phyloP scores from a whole-genome alignment of 2,113 vertebrate species.

The Rutilus rutilus region DNA sequence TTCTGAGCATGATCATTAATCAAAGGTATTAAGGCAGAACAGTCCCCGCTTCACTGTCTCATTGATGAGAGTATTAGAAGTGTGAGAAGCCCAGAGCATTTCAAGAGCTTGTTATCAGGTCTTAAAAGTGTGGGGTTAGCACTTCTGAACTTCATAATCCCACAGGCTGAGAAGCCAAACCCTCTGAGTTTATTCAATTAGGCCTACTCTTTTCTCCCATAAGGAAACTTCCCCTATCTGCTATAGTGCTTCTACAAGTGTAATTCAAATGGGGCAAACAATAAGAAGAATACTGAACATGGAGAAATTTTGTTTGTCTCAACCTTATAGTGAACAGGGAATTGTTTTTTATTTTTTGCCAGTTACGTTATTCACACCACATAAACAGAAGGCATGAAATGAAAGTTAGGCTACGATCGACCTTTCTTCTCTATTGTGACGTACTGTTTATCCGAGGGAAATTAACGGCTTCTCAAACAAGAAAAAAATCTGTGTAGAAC shows the following conservation, averaged over 20 bases:
- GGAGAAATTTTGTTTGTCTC: background rate
- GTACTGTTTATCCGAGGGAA: too few species aligned
- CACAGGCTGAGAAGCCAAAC: constrained; percentile 52
- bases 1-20: constrained; percentile 58
- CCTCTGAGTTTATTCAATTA: constrained; percentile 63
- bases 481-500: too few species aligned
- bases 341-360: background rate
- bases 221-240: constrained; percentile 20
- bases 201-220: constrained; percentile 15
- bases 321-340: background rate
- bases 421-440: too few species aligned
- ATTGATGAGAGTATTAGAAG: background rate
- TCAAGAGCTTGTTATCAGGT: constrained; percentile 65
- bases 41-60: constrained; percentile 35
- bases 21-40: constrained; percentile 42
- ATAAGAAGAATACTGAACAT: constrained; percentile 26
- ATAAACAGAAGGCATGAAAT: background rate
- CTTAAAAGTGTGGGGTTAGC: constrained; percentile 61
- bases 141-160: constrained; percentile 59
- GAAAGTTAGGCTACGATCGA: too few species aligned
- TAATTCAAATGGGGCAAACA: background rate
- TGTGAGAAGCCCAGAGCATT: constrained; percentile 8
- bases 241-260: background rate
- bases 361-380: background rate
- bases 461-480: too few species aligned